A percentile compares a stretch with the other conserved stretches of the same genome.
Conservation (phyloP, 2,888 invertebrate species). For the Aphodius sticticus region DNA sequence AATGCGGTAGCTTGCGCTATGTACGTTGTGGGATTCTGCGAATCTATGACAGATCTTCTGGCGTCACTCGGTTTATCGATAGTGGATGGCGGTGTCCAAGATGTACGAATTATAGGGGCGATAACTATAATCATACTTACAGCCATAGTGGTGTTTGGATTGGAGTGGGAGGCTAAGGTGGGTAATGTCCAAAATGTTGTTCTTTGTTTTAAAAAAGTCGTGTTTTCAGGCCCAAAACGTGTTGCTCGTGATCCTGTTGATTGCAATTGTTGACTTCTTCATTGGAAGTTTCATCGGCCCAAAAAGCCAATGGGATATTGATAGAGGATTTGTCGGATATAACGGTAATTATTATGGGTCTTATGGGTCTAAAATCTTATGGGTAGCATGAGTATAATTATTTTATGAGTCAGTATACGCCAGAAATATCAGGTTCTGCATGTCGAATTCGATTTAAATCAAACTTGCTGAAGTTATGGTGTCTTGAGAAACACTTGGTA, state of each 20-base stretch:
- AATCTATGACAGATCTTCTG: conserved; percentile 81
- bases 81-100: conserved; percentile 72
- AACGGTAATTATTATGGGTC: conserved; percentile 74
- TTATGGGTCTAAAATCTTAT: too few relatives aligned
- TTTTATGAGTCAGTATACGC: not conserved
- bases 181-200: not conserved
- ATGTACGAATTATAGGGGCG: conserved; percentile 84
- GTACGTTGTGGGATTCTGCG: conserved; percentile 98
- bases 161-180: conserved; percentile 97
- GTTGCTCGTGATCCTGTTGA: conserved; percentile 79
- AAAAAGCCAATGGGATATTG: conserved; percentile 69
- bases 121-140: conserved; percentile 84
- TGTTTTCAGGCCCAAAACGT: conserved; percentile 81
- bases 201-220: not conserved
- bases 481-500: too few relatives aligned
- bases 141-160: conserved; percentile 90
- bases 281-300: conserved; percentile 89
- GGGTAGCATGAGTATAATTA: too few relatives aligned
- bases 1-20: conserved; percentile 97
- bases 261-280: conserved; percentile 88
- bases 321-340: conserved; percentile 90
- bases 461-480: too few relatives aligned
- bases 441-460: too few relatives aligned
- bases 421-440: too few relatives aligned
- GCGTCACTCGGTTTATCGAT: conserved; percentile 65